Conservation (phyloP, 1,140 invertebrate genomes). For the Pseudachorutes palmiensis region DNA sequence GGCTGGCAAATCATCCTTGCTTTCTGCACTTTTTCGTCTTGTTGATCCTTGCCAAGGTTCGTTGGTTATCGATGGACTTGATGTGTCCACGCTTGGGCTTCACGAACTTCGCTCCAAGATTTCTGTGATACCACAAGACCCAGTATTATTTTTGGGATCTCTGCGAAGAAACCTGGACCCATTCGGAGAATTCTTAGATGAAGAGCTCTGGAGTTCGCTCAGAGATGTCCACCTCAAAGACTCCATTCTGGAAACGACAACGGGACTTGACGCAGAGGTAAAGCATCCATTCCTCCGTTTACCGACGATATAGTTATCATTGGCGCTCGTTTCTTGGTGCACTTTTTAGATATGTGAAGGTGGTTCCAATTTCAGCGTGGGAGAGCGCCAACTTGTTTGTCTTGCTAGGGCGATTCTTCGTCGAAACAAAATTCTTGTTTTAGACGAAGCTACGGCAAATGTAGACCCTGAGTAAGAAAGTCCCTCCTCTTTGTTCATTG, state of each 20-base stretch:
- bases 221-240: constrained; percentile 52
- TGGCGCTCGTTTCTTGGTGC: not conserved
- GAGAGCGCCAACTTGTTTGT: constrained; percentile 75
- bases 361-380: constrained; percentile 72
- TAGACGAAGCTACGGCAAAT: constrained; percentile 83
- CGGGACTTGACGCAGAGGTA: constrained; percentile 41
- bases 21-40: constrained; percentile 50
- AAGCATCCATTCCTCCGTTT: not conserved
- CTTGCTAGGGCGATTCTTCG: constrained; percentile 70
- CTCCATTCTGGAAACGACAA: constrained; percentile 51
- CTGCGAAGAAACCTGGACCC: constrained; percentile 57
- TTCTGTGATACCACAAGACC: constrained; percentile 64
- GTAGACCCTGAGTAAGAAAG: constrained; percentile 55
- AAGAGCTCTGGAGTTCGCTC: constrained; percentile 53
- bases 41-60: constrained; percentile 43
- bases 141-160: constrained; percentile 53
- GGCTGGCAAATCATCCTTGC: constrained; percentile 53
- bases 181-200: constrained; percentile 48
- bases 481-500: not conserved
- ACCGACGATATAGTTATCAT: no score
- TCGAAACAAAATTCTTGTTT: constrained; percentile 68
- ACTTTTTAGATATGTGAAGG: constrained; percentile 53
- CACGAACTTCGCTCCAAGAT: constrained; percentile 42
- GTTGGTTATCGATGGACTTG: constrained; percentile 48
- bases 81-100: constrained; percentile 39